Percentiles rank a stretch among this genome's conserved stretches.
These are phyloP conservation scores for Drosophila athabasca DNA, from an alignment of 1,140 invertebrate species.

Conservation along the genomic window DNA sequence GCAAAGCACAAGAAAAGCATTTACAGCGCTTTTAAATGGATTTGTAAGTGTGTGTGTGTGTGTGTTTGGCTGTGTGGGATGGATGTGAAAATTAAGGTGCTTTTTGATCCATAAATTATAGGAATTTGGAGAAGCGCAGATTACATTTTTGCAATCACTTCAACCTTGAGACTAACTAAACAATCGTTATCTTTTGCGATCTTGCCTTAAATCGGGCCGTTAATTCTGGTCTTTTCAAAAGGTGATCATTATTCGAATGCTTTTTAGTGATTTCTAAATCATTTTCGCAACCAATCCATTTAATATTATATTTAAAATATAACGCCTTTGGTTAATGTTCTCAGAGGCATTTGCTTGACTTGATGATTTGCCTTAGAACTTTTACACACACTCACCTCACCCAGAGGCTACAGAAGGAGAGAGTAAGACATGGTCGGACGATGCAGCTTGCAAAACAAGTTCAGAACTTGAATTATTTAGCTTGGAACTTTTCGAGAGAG, in stretches of 20 bases:
- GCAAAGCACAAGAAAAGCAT: slow-evolving; percentile 69
- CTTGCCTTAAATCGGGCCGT: too few relatives aligned
- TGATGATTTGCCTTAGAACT: slow-evolving; percentile 30
- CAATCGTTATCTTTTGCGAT: too few relatives aligned
- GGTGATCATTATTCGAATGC: background rate
- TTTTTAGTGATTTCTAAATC: background rate
- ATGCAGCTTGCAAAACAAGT: slow-evolving; percentile 71
- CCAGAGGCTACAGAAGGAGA: too few relatives aligned
- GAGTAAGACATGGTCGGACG: background rate
- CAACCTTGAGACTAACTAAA: too few relatives aligned
- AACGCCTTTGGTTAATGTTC: slow-evolving; percentile 48
- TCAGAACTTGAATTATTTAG: slow-evolving; percentile 64
- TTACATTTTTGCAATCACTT: too few relatives aligned
- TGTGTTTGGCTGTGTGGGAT: too few relatives aligned
- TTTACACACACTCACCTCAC: slow-evolving; percentile 43
- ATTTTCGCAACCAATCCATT: too few relatives aligned
- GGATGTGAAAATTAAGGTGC: slow-evolving; percentile 21
- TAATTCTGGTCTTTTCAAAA: slow-evolving; percentile 9
- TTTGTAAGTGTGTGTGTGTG: slow-evolving; percentile 9
- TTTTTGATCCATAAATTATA: slow-evolving; percentile 27
- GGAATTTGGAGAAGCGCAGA: too few relatives aligned
- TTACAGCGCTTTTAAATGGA: slow-evolving; percentile 60
- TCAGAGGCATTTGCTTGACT: slow-evolving; percentile 16
- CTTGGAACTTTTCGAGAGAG: slow-evolving; percentile 61
- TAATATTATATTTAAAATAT: background rate